phyloP scores from a whole-genome alignment of 2,797 vertebrate genomes.

The Halcyon leucocephala region DNA sequence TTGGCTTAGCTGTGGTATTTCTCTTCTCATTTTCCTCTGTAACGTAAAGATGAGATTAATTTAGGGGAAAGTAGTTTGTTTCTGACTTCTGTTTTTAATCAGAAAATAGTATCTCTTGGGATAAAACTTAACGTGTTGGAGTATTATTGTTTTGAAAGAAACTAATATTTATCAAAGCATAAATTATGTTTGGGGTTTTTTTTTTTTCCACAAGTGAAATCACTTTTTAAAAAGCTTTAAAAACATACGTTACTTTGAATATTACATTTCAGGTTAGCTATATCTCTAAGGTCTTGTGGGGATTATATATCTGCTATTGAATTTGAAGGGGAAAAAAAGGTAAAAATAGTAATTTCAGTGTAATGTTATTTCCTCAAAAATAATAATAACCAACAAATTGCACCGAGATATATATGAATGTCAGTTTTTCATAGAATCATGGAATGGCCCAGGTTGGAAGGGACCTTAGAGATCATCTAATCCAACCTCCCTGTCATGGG shows the following conservation, averaged over 20 bases:
- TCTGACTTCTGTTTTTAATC: slow-evolving; percentile 27
- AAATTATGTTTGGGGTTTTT: neutral
- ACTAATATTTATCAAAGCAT: neutral
- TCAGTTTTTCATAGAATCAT: neutral
- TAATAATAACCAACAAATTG: neutral
- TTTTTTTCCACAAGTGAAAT: neutral
- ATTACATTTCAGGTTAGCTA: neutral
- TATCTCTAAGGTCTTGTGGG: neutral
- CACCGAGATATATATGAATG: neutral
- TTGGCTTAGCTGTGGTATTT: slow-evolving; percentile 40
- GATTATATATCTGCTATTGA: neutral
- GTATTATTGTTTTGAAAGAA: slow-evolving; percentile 4
- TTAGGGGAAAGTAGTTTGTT: neutral
- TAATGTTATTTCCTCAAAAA: neutral
- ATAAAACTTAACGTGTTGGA: neutral
- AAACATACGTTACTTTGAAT: neutral
- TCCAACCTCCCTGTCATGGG: too few relatives aligned
- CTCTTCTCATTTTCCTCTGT: neutral
- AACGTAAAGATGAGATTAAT: neutral
- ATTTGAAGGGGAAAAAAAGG: neutral
- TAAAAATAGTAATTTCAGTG: neutral
- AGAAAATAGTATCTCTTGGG: neutral
- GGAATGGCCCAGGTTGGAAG: too few relatives aligned
- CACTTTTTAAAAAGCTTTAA: neutral
- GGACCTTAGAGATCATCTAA: too few relatives aligned